These are phyloP conservation scores for Rhagologus leucostigma DNA, from an alignment of 2,113 vertebrate genomes.

Conservation along the genomic window DNA sequence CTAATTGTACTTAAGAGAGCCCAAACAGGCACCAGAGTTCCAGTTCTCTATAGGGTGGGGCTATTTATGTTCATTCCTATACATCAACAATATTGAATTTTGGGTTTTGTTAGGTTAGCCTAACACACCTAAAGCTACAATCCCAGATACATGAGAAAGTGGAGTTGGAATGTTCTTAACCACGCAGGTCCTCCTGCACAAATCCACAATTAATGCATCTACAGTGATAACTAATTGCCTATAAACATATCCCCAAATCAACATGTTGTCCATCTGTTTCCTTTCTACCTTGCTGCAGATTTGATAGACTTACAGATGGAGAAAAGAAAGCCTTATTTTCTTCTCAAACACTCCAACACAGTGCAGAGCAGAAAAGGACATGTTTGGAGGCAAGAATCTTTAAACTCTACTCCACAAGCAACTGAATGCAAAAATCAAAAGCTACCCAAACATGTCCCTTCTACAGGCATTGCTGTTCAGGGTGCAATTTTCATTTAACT, in stretches of 20 bases:
- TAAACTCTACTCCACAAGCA: not conserved
- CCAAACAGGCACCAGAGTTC: not conserved
- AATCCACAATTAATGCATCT: not conserved
- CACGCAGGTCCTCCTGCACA: accelerated
- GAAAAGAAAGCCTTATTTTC: not conserved
- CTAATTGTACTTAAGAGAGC: not conserved
- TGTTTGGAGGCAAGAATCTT: not conserved
- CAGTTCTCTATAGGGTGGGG: not conserved
- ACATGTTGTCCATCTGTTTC: not conserved
- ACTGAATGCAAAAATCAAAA: not conserved
- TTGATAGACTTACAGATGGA: not conserved
- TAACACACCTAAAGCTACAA: not conserved
- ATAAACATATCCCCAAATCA: not conserved
- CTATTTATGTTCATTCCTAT: not conserved
- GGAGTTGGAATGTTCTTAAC: not conserved
- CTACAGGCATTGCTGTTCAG: not conserved
- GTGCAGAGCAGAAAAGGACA: not conserved
- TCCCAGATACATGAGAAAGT: not conserved
- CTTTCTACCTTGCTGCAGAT: not conserved
- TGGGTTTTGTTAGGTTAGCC: not conserved
- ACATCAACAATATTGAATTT: not conserved
- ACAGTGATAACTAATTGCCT: not conserved
- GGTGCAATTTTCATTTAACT: not conserved
- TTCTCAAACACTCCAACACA: not conserved
- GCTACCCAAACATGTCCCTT: not conserved